Evolutionary conservation across 2,888 invertebrate genomes (phyloP).

Genomic region (Blastobasis adustella): DNA sequence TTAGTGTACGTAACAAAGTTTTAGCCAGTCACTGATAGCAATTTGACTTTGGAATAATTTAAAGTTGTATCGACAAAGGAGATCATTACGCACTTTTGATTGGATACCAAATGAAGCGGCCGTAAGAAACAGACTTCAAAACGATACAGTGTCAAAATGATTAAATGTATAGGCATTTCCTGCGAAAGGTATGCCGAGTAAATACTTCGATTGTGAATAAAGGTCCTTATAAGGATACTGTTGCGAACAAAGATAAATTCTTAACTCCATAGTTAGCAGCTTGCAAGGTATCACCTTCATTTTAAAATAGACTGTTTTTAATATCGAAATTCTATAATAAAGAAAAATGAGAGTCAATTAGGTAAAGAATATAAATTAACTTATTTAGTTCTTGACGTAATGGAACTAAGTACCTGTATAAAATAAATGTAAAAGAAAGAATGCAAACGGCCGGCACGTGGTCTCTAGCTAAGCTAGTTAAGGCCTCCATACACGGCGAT

Average conservation of each 20-base stretch:
- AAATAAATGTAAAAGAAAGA: conserved; percentile 22
- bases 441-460: conserved; percentile 31
- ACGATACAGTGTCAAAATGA: background rate
- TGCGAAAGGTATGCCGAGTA: conserved; percentile 19
- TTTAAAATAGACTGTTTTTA: no score
- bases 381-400: conserved; percentile 2
- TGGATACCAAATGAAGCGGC: no score
- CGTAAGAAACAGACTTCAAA: background rate
- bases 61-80: no score
- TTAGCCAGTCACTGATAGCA: no score
- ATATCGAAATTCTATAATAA: no score
- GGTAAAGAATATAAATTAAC: no score
- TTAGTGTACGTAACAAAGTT: no score
- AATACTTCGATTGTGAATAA: conserved; percentile 23
- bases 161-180: background rate
- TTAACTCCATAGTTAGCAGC: background rate
- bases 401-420: background rate
- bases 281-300: no score
- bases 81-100: no score
- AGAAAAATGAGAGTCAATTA: no score
- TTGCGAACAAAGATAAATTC: conserved; percentile 24
- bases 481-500: conserved; percentile 33
- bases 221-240: conserved; percentile 17
- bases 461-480: conserved; percentile 5
- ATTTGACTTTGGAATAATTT: no score